A percentile compares a stretch with the other conserved stretches of the same genome.
These are phyloP conservation scores for Strix uralensis DNA, from an alignment of 2,113 vertebrate species.

Conservation along the genomic window DNA sequence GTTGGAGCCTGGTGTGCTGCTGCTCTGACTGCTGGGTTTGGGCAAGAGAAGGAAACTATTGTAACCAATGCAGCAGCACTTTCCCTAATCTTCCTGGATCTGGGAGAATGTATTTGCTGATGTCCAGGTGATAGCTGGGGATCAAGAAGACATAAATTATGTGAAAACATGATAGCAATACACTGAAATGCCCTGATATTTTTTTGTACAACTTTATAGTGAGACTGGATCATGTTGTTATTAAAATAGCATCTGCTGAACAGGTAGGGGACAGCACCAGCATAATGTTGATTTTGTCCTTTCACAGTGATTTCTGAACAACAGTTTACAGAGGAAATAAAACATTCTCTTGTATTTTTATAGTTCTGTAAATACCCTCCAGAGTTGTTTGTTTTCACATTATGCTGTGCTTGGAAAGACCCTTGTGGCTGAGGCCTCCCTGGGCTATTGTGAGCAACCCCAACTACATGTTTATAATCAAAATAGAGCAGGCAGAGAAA, in stretches of 20 bases:
- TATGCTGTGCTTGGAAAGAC: background rate
- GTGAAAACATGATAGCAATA: background rate
- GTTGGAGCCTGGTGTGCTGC: background rate
- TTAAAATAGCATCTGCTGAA: background rate
- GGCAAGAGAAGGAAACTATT: background rate
- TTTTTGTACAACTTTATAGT: background rate
- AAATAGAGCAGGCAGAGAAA: background rate
- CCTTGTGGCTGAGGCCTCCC: background rate
- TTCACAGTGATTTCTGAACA: background rate
- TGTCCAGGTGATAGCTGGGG: background rate
- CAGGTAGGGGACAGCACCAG: background rate
- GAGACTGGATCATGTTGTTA: background rate
- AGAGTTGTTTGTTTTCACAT: background rate
- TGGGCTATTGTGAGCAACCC: background rate
- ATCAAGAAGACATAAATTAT: background rate
- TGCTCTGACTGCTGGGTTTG: background rate
- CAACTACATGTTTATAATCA: background rate
- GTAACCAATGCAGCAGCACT: background rate
- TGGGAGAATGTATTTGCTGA: background rate
- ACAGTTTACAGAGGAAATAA: background rate
- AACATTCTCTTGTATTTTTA: background rate
- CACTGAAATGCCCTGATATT: background rate
- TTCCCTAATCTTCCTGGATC: background rate
- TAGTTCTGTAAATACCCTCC: background rate
- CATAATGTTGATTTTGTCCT: background rate